Evolutionary conservation across 1,140 invertebrate genomes (phyloP), one percentile per base, ranked within the genome.

Genomic region (Semibalanus balanoides): DNA sequence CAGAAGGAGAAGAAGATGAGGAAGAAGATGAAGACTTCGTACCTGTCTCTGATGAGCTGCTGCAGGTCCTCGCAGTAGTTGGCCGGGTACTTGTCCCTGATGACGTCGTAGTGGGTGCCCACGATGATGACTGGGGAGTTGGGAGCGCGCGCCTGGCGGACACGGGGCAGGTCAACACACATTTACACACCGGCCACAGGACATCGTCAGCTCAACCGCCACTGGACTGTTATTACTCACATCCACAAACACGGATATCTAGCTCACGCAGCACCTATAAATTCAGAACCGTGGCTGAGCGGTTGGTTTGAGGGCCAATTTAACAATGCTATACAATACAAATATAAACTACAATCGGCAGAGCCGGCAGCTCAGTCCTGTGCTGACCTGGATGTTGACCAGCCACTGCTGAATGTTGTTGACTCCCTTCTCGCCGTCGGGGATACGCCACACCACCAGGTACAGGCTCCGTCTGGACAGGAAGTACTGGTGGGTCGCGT

Each of bases 401-500:
- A 99, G 87, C 97, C 97, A 99, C 79, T 96, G 92, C 73, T 96
- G 87, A 76, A 99, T 93, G 80, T 93, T 92, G 22, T 91, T 90
- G 3, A 99, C 88, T 0, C 96, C 97, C 81, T 90, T 89, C 78
- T 95, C 90, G 0, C 97, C 96, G 82, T 99, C 96, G 0, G 90
- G 92, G 25, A 98, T 92, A 78, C 91, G 91, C 96, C 97, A 99
- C 0, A 97, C 88, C 5, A 99, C 96, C 25, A 99, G 85, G 82
- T 98, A 99, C 0, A 99, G 84, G 77, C 96, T 97, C 43, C 97
- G 86, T 79, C 96, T 95, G 0, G 96, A 97, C 25, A 99, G 85
- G 83, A 99, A 99, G 83, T 99, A 99, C 81, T 99, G 96, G 87
- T 99, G 97, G 0, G 97, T 99, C 0, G 96, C 93, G 82, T 98